A percentile compares a stretch with the other conserved stretches of the same genome.
Evolutionary conservation across 2,888 invertebrate species (phyloP).

Genomic region (Clitarchus hookeri): DNA sequence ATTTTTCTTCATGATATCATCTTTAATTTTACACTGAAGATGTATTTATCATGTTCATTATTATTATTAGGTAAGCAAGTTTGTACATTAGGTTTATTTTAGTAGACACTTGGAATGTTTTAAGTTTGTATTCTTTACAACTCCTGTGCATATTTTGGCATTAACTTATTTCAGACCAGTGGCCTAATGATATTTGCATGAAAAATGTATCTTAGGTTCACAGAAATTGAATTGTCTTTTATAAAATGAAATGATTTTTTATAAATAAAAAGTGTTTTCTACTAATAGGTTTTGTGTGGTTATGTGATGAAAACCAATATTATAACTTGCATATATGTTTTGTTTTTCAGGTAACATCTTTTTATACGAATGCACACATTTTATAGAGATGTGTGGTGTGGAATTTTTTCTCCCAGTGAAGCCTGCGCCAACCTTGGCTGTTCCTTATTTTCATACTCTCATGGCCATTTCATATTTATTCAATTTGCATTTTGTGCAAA

Average conservation of each 20-base stretch:
- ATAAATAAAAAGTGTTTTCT: no score
- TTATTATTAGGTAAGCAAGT: not conserved
- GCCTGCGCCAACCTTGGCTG: not conserved
- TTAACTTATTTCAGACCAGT: not conserved
- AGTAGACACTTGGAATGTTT: not conserved
- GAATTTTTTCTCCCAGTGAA: not conserved
- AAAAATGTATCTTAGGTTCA: not conserved
- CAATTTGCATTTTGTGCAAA: not conserved
- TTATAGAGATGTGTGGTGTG: not conserved
- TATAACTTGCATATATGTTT: conserved; percentile 5
- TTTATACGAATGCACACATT: not conserved
- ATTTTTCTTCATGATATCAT: not conserved
- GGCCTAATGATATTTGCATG: not conserved
- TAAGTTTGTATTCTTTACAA: not conserved
- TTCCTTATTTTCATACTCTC: not conserved
- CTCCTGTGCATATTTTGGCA: not conserved
- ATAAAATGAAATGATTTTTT: not conserved
- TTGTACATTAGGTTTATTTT: not conserved
- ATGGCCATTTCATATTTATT: not conserved
- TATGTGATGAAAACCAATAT: not conserved
- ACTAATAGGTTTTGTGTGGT: not conserved
- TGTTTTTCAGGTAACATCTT: conserved; percentile 2
- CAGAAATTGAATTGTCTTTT: not conserved
- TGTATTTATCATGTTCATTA: not conserved
- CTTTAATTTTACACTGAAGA: not conserved